Evolutionary conservation across 1,140 invertebrate genomes (phyloP).

Genomic region (Anoplophora glabripennis): DNA sequence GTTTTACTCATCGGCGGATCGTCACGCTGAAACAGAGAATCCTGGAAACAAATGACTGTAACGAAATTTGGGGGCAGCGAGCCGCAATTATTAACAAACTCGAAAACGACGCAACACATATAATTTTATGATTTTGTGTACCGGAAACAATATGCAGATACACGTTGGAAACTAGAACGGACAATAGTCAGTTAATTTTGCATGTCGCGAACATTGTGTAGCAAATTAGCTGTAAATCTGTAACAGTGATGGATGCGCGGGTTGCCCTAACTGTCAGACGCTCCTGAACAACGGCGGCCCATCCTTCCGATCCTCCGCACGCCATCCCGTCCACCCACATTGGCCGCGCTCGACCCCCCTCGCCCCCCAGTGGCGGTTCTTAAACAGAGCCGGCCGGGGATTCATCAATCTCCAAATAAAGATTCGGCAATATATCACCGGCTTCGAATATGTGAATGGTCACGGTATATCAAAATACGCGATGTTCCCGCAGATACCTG

Average conservation of each 20-base stretch:
- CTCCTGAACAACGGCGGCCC: conserved; percentile 21
- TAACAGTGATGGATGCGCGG: conserved; percentile 39
- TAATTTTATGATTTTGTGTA: conserved; percentile 13
- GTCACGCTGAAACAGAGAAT: no score
- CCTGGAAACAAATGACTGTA: no score
- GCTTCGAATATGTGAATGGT: no score
- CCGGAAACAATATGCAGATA: no score
- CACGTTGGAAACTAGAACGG: conserved; percentile 16
- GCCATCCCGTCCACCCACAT: neutral
- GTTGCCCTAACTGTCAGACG: conserved; percentile 34
- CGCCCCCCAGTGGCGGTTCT: no score
- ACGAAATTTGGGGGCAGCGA: conserved; percentile 8
- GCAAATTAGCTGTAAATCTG: conserved; percentile 44
- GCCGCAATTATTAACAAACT: conserved; percentile 17
- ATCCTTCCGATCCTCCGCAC: conserved; percentile 25
- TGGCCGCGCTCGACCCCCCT: no score
- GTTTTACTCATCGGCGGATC: no score
- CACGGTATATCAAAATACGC: no score
- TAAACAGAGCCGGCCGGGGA: no score
- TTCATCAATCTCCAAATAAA: no score
- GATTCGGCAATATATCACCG: no score
- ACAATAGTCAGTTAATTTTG: conserved; percentile 41
- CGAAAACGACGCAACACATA: conserved; percentile 11
- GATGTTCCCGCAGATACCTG: no score
- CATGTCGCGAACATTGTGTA: conserved; percentile 40